Evolutionary conservation across 1,140 invertebrate species (phyloP).

Genomic region (Homarus americanus): DNA sequence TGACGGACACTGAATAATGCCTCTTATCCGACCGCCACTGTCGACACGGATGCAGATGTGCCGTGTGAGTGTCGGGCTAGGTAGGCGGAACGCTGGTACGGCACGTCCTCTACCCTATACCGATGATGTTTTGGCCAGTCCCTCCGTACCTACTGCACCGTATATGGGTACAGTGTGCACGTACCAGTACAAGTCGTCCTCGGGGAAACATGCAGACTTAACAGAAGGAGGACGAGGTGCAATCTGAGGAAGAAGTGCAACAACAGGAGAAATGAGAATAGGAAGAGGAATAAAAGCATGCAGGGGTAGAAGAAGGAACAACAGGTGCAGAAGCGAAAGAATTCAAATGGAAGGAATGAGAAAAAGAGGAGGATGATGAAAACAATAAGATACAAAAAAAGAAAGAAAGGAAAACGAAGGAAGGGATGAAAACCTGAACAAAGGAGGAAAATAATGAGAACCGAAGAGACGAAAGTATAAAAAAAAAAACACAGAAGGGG

Average conservation of each 20-base stretch:
- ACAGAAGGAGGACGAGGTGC: background rate
- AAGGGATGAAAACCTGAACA: background rate
- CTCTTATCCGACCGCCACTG: too few species aligned
- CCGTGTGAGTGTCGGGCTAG: too few species aligned
- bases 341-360: too few species aligned
- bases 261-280: too few species aligned
- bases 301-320: background rate
- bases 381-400: background rate
- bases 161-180: too few species aligned
- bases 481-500: background rate
- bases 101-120: too few species aligned
- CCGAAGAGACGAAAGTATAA: background rate
- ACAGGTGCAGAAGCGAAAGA: background rate
- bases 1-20: too few species aligned
- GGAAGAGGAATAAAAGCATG: background rate
- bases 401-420: background rate
- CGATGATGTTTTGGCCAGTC: too few species aligned
- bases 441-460: background rate
- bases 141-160: too few species aligned
- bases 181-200: too few species aligned
- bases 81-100: too few species aligned
- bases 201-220: background rate
- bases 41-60: too few species aligned
- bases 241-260: background rate
- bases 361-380: background rate